Base-by-base conservation (phyloP, 1,140 invertebrate genomes). In the Hycleus cichorii region DNA sequence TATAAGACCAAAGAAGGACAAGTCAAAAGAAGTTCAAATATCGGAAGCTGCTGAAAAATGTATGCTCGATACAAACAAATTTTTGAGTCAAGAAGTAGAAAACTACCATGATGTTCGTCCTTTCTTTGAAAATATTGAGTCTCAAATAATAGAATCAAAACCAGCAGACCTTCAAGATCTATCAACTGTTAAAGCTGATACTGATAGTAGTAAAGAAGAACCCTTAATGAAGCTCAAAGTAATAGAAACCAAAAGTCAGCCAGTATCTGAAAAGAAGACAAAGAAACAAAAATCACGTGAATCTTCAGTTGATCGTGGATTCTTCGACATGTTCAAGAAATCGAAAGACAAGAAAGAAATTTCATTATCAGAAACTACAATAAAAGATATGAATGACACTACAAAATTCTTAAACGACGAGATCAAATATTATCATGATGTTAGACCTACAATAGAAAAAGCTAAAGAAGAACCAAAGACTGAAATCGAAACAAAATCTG, bases 41-140 rank as follows among this genome's bases (percentile, higher is more conserved):
- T 42, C 50, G 42, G 10, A 25, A 39, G n/a, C 25, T 39, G 40
- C 18, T 9, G 3, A 27, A 42, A 49, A 38, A 59, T 10, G 49
- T 27, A 60, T 59, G 39, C 49, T 39, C 38, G 52, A 59, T 24
- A 57, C 58, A 0, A 40, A 48, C 0, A n/a, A 54, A 39, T 63
- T 63, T 39, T 39, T 66, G 27, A 56, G 27, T 24, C 38, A 57
- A 32, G 63, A 64, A 59, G 48, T 59, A 4, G 44, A 55, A 24
- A 54, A 55, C 38, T 62, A 59, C 44, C 51, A 64, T 25, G 63
- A 64, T 42, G 59, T 63, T 8, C 48, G 52, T 24, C 42, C 57
- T 38, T 5, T 32, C 4, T 3, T 32, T 32, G 32, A 32, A 32
- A 32, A 32, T 18, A 18, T 18, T 18, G 18, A 18, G 18, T 18